phyloP scores from a whole-genome alignment of 2,113 vertebrate species.

The Dicrurus megarhynchus region DNA sequence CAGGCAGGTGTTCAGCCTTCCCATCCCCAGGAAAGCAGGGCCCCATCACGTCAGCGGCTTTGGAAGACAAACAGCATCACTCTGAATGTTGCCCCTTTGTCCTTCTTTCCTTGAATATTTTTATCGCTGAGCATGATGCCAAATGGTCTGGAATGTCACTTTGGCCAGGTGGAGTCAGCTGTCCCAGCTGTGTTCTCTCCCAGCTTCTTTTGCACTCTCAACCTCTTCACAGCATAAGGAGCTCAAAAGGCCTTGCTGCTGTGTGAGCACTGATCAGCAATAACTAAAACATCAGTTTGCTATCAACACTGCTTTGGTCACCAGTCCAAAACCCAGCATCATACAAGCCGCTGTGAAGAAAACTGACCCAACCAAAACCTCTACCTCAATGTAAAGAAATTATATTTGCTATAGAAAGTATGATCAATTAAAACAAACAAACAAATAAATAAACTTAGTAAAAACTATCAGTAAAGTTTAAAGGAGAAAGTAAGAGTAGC shows the following conservation, averaged over 20 bases:
- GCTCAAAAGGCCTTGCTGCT: background rate
- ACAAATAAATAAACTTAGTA: background rate
- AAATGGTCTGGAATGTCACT: background rate
- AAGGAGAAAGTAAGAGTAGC: background rate
- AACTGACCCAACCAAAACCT: background rate
- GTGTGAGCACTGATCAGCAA: background rate
- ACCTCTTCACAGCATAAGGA: background rate
- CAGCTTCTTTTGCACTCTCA: background rate
- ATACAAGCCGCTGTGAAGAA: background rate
- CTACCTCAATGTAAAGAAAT: background rate
- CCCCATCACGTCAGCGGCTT: rapidly evolving
- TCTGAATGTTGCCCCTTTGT: background rate
- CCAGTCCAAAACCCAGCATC: background rate
- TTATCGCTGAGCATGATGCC: background rate
- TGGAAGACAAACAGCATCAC: background rate
- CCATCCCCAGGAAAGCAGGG: background rate
- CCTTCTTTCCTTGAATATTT: background rate
- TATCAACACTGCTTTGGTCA: background rate
- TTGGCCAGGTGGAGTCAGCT: background rate
- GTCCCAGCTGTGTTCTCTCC: background rate
- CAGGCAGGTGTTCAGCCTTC: background rate
- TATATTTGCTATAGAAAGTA: background rate
- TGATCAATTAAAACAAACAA: too few species aligned
- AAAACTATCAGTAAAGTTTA: background rate
- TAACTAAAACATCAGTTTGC: background rate